Evolutionary conservation across 2,888 invertebrate genomes (phyloP).

Genomic region (Diarsia dahlii): DNA sequence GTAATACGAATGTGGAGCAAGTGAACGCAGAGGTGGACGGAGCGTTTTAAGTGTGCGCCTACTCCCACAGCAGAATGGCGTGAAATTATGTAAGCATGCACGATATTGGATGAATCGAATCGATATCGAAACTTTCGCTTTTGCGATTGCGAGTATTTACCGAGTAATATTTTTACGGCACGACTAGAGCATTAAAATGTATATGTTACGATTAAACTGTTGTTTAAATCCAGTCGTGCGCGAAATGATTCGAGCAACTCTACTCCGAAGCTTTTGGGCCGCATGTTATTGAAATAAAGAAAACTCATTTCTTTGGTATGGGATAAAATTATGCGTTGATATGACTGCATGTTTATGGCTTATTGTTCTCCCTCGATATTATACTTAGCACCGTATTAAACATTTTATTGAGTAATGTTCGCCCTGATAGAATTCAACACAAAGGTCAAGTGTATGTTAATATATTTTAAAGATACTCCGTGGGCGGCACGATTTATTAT

Average conservation of each 20-base stretch:
- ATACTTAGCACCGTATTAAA: conserved; percentile 84
- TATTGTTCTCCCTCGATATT: conserved; percentile 85
- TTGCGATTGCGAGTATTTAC: conserved; percentile 48
- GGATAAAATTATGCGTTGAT: conserved; percentile 85
- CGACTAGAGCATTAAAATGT: conserved; percentile 66
- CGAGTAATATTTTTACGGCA: conserved; percentile 61
- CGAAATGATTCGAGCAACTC: conserved; percentile 75
- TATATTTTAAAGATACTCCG: conserved; percentile 64
- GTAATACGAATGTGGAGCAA: conserved; percentile 29
- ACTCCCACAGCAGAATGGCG: conserved; percentile 39
- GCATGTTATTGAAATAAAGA: conserved; percentile 83
- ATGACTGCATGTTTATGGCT: conserved; percentile 85
- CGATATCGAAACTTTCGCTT: conserved; percentile 62
- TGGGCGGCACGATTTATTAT: conserved; percentile 66
- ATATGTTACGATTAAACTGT: conserved; percentile 65
- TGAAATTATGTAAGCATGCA: conserved; percentile 61
- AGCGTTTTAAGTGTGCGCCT: conserved; percentile 18
- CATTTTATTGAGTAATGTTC: conserved; percentile 79
- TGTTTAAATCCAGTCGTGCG: conserved; percentile 69
- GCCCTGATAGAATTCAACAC: conserved; percentile 77
- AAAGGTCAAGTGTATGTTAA: conserved; percentile 79
- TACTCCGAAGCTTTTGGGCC: conserved; percentile 65
- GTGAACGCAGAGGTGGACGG: too few relatives aligned
- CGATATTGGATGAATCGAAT: conserved; percentile 62
- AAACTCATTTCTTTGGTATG: conserved; percentile 76